phyloP scores from a whole-genome alignment of 2,113 vertebrate species.

The Cololabis saira region DNA sequence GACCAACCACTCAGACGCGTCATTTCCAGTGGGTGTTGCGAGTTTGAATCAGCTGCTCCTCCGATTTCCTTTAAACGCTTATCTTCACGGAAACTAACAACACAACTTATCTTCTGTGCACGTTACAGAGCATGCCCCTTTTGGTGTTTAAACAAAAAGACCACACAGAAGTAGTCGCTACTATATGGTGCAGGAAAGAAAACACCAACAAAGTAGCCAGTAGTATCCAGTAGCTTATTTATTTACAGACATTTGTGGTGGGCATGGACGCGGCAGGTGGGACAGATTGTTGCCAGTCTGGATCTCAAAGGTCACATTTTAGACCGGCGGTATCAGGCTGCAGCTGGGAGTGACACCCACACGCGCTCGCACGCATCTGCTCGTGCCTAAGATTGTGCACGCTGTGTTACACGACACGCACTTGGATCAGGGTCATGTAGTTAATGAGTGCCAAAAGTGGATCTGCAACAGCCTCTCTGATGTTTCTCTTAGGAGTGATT shows the following conservation, averaged over 20 bases:
- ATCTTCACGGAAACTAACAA: slow-evolving; percentile 45
- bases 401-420: slow-evolving; percentile 1
- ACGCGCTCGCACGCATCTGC: not conserved
- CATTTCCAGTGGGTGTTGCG: slow-evolving; percentile 34
- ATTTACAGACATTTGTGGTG: not conserved
- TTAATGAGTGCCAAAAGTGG: slow-evolving; percentile 66
- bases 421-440: slow-evolving; percentile 39
- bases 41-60: slow-evolving; percentile 55
- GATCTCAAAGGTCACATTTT: slow-evolving; percentile 53
- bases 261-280: slow-evolving; percentile 18
- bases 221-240: not conserved
- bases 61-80: slow-evolving; percentile 15
- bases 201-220: no score
- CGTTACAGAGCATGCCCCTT: not conserved
- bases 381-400: not conserved
- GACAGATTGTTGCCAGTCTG: slow-evolving; percentile 19
- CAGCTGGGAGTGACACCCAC: slow-evolving; percentile 46
- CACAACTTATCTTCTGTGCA: slow-evolving; percentile 25
- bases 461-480: slow-evolving; percentile 19
- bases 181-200: not conserved
- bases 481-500: slow-evolving; percentile 42
- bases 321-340: slow-evolving; percentile 39
- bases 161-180: not conserved
- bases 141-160: not conserved
- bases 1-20: no score